Conservation (phyloP, 2,797 vertebrate species). For the Philypnodon macrostomus region DNA sequence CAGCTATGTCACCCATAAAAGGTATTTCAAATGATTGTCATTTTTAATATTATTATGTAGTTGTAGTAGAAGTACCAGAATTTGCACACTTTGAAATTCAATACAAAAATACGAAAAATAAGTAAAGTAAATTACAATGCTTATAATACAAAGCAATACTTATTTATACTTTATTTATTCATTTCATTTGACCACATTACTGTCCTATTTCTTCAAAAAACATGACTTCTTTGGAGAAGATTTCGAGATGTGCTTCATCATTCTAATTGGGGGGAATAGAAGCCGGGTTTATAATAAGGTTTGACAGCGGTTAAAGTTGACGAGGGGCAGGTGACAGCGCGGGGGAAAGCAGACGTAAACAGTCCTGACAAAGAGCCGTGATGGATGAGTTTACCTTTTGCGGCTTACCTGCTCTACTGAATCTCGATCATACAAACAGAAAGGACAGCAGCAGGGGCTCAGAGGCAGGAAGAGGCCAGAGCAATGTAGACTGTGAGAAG, state of each 20-base stretch:
- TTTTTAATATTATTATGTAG: no score
- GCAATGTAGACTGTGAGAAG: constrained; percentile 3
- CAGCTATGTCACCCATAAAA: no score
- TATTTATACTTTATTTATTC: no score
- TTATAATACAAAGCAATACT: no score
- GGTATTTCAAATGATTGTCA: no score
- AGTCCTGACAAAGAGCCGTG: constrained; percentile 58
- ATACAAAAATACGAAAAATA: no score
- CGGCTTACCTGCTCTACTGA: constrained; percentile 22
- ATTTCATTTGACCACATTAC: no score
- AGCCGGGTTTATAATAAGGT: constrained; percentile 28
- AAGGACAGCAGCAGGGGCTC: constrained; percentile 12
- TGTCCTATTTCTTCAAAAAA: constrained; percentile 25
- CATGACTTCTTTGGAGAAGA: not conserved
- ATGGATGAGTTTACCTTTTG: constrained; percentile 60
- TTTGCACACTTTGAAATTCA: no score
- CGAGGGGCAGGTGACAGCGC: constrained; percentile 35
- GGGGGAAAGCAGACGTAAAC: constrained; percentile 49
- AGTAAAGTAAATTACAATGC: no score
- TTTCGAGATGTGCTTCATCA: constrained; percentile 32
- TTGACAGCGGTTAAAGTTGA: constrained; percentile 46
- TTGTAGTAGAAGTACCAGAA: no score
- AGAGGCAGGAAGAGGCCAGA: not conserved
- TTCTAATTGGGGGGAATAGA: constrained; percentile 36
- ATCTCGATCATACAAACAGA: constrained; percentile 24